A percentile compares a stretch with the other conserved stretches of the same genome.
Evolutionary conservation across 1,140 invertebrate genomes (phyloP).

Genomic region (Drosophila ananassae): DNA sequence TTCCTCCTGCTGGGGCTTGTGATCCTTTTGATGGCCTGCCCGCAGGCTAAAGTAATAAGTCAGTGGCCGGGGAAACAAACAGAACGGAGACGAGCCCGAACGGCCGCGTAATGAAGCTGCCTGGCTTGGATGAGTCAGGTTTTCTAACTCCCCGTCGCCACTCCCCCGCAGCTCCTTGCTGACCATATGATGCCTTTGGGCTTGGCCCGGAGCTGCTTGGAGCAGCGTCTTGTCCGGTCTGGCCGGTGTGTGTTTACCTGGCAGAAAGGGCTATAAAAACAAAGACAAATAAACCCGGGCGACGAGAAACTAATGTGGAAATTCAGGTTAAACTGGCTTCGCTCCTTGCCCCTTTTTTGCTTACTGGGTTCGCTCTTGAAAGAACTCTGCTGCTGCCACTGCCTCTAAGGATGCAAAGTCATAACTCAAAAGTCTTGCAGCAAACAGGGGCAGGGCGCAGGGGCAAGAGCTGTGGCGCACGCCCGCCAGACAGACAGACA

Average conservation of each 20-base stretch:
- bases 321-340: conserved; percentile 78
- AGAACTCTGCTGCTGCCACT: conserved; percentile 20
- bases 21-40: conserved; percentile 45
- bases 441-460: conserved; percentile 6
- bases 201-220: conserved; percentile 30
- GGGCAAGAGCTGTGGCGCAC: conserved; percentile 28
- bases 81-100: conserved; percentile 19
- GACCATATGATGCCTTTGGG: conserved; percentile 59
- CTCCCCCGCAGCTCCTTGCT: neutral
- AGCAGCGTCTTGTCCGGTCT: conserved; percentile 24
- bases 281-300: conserved; percentile 70
- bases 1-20: conserved; percentile 35
- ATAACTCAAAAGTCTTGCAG: conserved; percentile 76
- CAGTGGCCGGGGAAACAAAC: conserved; percentile 26
- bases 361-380: conserved; percentile 16
- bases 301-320: conserved; percentile 68
- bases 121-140: conserved; percentile 53
- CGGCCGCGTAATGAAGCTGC: conserved; percentile 49
- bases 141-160: conserved; percentile 1
- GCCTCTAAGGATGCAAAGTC: conserved; percentile 69
- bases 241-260: conserved; percentile 63
- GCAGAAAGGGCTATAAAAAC: conserved; percentile 76
- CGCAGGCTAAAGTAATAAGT: conserved; percentile 66
- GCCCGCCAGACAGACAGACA: conserved; percentile 42
- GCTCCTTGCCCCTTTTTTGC: conserved; percentile 5